Evolutionary conservation across 1,140 invertebrate species (phyloP).

Genomic region (Harlomillsia oculata): DNA sequence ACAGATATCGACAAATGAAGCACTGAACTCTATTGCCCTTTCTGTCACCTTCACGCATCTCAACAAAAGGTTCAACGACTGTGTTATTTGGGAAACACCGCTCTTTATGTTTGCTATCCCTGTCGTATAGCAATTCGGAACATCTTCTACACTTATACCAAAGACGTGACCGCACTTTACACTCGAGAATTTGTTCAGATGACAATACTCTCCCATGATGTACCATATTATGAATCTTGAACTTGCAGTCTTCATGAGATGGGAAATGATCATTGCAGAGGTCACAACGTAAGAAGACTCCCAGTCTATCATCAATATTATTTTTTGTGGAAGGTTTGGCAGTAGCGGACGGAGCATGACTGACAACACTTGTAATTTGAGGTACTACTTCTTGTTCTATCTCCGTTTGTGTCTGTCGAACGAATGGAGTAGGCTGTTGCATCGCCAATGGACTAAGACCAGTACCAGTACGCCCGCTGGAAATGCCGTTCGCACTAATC

Average conservation of each 20-base stretch:
- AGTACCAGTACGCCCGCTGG: too few species aligned
- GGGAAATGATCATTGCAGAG: background rate
- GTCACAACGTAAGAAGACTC: background rate
- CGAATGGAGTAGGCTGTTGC: too few species aligned
- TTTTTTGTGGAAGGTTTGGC: background rate
- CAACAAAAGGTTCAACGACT: background rate
- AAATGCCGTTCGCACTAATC: too few species aligned
- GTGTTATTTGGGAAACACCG: background rate
- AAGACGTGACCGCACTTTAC: background rate
- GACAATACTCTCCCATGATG: conserved; percentile 8
- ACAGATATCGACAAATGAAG: conserved; percentile 1
- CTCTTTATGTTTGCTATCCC: conserved; percentile 1
- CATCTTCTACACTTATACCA: conserved; percentile 22
- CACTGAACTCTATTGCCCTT: background rate
- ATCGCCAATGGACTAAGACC: too few species aligned
- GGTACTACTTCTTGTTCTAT: background rate
- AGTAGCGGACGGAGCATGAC: background rate
- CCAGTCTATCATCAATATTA: background rate
- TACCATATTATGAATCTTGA: conserved; percentile 13
- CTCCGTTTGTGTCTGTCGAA: too few species aligned
- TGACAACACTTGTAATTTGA: background rate
- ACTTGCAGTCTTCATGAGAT: conserved; percentile 1
- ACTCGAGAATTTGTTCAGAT: background rate
- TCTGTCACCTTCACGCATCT: background rate
- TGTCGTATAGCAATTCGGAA: background rate